Evolutionary conservation across 2,888 invertebrate genomes (phyloP).

Genomic region (Willowsia nigromaculata): DNA sequence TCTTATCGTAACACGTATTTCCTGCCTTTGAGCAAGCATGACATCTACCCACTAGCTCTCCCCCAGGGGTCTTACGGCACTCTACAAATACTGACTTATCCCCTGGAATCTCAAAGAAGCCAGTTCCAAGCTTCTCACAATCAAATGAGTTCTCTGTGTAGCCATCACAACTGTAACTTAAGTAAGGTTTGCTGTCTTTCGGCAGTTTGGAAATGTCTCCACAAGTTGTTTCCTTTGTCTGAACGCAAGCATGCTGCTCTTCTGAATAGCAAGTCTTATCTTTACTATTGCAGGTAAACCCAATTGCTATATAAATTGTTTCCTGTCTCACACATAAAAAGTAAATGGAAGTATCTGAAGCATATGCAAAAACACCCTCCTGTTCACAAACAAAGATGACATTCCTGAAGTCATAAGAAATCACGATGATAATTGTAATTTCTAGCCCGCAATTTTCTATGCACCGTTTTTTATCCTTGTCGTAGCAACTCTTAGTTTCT

Average conservation of each 20-base stretch:
- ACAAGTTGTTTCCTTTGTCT: neutral
- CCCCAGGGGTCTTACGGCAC: neutral
- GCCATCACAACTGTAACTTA: neutral
- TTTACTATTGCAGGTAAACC: neutral
- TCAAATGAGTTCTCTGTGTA: neutral
- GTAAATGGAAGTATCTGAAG: neutral
- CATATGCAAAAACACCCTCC: neutral
- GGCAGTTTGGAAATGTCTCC: neutral
- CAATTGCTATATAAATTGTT: neutral
- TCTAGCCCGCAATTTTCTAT: slow-evolving; percentile 8
- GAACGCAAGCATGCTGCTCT: neutral
- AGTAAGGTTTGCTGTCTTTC: neutral
- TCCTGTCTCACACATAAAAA: neutral
- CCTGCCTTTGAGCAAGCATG: neutral
- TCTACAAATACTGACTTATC: neutral
- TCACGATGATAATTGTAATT: neutral
- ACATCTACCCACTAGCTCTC: neutral
- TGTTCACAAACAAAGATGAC: neutral
- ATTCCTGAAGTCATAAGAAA: neutral
- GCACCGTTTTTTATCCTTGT: neutral
- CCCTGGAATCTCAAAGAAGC: neutral
- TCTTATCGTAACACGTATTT: neutral
- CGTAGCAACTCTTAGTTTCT: slow-evolving; percentile 1
- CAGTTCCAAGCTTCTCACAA: neutral
- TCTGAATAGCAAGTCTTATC: neutral